A percentile compares a stretch with the other conserved stretches of the same genome.
phyloP scores from a whole-genome alignment of 1,140 invertebrate genomes.

The Choristoneura fumiferana region DNA sequence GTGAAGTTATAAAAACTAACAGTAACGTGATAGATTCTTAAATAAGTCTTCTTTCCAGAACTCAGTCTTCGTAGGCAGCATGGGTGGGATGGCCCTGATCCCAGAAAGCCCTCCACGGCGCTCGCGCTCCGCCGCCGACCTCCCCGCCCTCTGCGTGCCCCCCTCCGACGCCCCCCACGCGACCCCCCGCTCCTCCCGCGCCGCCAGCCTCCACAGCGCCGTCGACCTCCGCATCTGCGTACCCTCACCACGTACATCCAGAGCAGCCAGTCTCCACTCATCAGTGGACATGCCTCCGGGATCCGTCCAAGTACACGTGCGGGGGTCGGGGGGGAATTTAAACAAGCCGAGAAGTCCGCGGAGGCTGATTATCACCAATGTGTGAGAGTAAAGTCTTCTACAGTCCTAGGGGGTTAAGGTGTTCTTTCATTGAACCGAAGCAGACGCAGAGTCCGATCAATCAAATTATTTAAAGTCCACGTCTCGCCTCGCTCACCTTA shows the following conservation, averaged over 20 bases:
- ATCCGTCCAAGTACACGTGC: conserved; percentile 62
- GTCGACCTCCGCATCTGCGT: conserved; percentile 58
- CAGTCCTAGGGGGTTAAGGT: no score
- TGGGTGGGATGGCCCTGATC: conserved; percentile 79
- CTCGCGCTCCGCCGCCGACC: conserved; percentile 89
- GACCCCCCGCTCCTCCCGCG: conserved; percentile 57
- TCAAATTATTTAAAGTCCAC: no score
- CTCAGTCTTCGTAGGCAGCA: conserved; percentile 90
- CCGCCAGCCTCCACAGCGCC: conserved; percentile 64
- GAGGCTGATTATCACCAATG: conserved; percentile 66
- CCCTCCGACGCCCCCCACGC: conserved; percentile 67
- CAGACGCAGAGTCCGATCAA: no score
- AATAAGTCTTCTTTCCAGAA: conserved; percentile 82
- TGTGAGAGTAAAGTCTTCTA: conserved; percentile 33
- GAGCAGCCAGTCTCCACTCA: conserved; percentile 64
- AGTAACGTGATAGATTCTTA: no score
- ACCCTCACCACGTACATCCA: conserved; percentile 57
- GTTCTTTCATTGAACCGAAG: no score
- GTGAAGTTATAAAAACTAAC: no score
- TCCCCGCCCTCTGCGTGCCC: conserved; percentile 86
- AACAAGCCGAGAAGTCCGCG: conserved; percentile 63
- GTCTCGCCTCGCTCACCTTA: no score
- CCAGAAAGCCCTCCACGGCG: conserved; percentile 83
- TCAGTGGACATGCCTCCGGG: conserved; percentile 58
- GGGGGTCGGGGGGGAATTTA: conserved; percentile 54